Evolutionary conservation across 2,113 vertebrate species (phyloP).

Genomic region (Pithys albifrons): DNA sequence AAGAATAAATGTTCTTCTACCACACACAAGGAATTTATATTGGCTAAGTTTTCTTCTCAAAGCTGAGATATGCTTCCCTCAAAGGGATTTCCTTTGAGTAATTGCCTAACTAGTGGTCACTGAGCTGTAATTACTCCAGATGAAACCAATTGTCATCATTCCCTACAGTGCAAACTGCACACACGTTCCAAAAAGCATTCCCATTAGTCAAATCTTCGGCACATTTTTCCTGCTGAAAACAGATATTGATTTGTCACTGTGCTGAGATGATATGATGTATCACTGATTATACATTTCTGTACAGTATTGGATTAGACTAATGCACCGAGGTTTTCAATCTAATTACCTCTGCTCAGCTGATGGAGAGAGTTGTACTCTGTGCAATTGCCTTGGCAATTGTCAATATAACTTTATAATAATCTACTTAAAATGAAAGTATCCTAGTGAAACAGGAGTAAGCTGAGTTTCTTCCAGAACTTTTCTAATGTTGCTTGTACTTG

Average conservation of each 20-base stretch:
- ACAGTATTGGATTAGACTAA: slow-evolving; percentile 58
- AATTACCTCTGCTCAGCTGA: slow-evolving; percentile 39
- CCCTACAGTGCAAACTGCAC: not conserved
- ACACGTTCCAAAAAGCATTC: not conserved
- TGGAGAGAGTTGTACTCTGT: slow-evolving; percentile 11
- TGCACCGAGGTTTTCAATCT: slow-evolving; percentile 48
- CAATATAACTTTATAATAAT: slow-evolving; percentile 40
- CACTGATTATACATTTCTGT: slow-evolving; percentile 40
- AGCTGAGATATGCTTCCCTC: not conserved
- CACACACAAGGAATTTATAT: not conserved
- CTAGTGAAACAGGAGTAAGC: not conserved
- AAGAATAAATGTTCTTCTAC: not conserved
- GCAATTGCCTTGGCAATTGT: slow-evolving; percentile 23
- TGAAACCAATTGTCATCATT: slow-evolving; percentile 34
- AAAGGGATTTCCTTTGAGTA: slow-evolving; percentile 12
- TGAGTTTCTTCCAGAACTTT: slow-evolving; percentile 6
- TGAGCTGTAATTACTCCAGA: slow-evolving; percentile 34
- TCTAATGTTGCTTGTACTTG: not conserved
- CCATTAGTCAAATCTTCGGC: slow-evolving; percentile 14
- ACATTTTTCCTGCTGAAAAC: slow-evolving; percentile 25
- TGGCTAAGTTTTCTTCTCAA: not conserved
- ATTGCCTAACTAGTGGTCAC: slow-evolving; percentile 14
- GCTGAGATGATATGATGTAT: slow-evolving; percentile 34
- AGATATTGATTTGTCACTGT: slow-evolving; percentile 60
- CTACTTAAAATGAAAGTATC: slow-evolving; percentile 33